These are phyloP conservation scores for Maccullochella peelii DNA, from an alignment of 2,113 vertebrate species.

Conservation along the genomic window DNA sequence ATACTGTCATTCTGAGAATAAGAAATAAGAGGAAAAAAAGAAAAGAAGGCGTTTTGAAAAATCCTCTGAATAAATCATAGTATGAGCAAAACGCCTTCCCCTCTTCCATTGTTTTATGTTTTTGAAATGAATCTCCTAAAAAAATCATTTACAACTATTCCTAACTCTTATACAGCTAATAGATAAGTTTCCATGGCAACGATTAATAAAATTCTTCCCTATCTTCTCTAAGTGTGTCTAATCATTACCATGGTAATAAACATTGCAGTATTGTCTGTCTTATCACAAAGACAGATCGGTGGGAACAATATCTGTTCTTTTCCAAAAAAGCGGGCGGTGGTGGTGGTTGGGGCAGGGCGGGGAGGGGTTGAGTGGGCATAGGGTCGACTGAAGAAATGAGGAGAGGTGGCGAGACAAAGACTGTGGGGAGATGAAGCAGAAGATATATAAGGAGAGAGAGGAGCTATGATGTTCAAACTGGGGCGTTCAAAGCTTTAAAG, in stretches of 20 bases:
- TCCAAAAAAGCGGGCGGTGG: not conserved
- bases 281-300: slow-evolving; percentile 64
- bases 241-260: slow-evolving; percentile 74
- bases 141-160: slow-evolving; percentile 33
- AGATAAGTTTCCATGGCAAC: slow-evolving; percentile 60
- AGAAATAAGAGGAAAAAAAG: slow-evolving; percentile 7
- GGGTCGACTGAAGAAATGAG: slow-evolving; percentile 47
- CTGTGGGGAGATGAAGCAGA: slow-evolving; percentile 44
- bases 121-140: slow-evolving; percentile 12
- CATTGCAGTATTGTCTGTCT: slow-evolving; percentile 28
- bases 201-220: slow-evolving; percentile 51
- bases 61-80: slow-evolving; percentile 67
- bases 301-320: slow-evolving; percentile 49
- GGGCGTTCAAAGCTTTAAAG: slow-evolving; percentile 56
- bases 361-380: slow-evolving; percentile 2
- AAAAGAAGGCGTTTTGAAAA: slow-evolving; percentile 30
- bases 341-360: not conserved
- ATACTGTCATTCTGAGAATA: slow-evolving; percentile 40
- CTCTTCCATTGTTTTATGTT: slow-evolving; percentile 1
- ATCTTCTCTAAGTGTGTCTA: slow-evolving; percentile 55
- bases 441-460: slow-evolving; percentile 39
- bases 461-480: slow-evolving; percentile 57
- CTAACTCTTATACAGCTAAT: slow-evolving; percentile 28
- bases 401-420: slow-evolving; percentile 51
- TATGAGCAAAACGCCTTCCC: not conserved